Evolutionary conservation across 2,888 invertebrate genomes (phyloP).

Genomic region (Siphlonurus alternatus): DNA sequence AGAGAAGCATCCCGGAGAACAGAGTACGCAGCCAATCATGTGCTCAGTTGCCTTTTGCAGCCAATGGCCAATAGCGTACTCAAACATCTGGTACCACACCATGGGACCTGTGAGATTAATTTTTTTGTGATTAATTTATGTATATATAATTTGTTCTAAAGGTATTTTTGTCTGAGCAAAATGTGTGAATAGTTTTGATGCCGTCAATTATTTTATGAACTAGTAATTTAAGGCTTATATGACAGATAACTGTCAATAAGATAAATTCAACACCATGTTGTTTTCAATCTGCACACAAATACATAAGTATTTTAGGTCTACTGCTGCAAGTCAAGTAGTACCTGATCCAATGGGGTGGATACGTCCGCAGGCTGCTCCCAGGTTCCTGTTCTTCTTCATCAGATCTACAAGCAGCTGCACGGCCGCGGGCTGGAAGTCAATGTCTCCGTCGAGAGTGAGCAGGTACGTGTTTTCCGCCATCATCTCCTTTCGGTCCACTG

Average conservation of each 20-base stretch:
- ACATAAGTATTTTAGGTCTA: no score
- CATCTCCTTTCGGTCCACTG: constrained; percentile 40
- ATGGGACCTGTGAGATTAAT: constrained; percentile 50
- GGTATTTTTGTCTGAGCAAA: no score
- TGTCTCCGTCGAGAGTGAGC: constrained; percentile 73
- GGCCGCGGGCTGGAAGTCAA: constrained; percentile 69
- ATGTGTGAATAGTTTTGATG: no score
- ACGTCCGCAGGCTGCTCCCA: constrained; percentile 78
- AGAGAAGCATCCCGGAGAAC: constrained; percentile 85
- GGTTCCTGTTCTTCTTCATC: constrained; percentile 60
- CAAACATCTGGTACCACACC: constrained; percentile 79
- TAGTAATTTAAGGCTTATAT: no score
- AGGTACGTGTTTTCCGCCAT: constrained; percentile 69
- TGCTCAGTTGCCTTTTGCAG: constrained; percentile 84
- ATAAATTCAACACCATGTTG: no score
- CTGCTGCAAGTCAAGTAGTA: no score
- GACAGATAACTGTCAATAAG: no score
- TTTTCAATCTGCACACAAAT: no score
- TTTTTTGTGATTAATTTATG: no score
- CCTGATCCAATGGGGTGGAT: constrained; percentile 71
- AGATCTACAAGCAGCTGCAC: constrained; percentile 63
- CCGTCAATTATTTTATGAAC: no score
- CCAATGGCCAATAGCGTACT: constrained; percentile 88
- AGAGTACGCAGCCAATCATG: constrained; percentile 75
- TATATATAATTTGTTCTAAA: no score